Percentiles rank a stretch among this genome's conserved stretches.
Conservation (phyloP, 2,888 invertebrate species). For the Antitype chi region DNA sequence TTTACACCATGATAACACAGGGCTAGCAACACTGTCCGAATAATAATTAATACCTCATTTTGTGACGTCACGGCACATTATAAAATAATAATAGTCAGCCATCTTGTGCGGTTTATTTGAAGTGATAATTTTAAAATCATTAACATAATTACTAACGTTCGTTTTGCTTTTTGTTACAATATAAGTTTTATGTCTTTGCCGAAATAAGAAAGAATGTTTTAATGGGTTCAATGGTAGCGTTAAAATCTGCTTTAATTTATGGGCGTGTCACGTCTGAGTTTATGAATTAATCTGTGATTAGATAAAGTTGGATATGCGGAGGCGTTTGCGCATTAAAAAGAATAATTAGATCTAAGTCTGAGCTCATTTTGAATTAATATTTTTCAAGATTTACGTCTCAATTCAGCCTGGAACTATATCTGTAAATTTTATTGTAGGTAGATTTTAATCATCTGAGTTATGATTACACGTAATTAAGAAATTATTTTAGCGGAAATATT, state of each 20-base stretch:
- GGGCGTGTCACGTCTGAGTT: conserved; percentile 59
- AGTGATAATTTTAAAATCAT: conserved; percentile 68
- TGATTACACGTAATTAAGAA: neutral
- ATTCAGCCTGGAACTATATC: conserved; percentile 42
- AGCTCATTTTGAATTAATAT: conserved; percentile 51
- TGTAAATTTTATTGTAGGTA: conserved; percentile 30
- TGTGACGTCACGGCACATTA: conserved; percentile 72
- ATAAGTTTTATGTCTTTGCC: conserved; percentile 66
- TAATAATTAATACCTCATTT: conserved; percentile 80
- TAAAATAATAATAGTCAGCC: conserved; percentile 66
- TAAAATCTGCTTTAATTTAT: conserved; percentile 58
- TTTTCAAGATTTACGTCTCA: conserved; percentile 54
- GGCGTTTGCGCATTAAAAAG: conserved; percentile 54
- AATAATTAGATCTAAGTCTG: conserved; percentile 44
- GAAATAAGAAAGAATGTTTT: conserved; percentile 61
- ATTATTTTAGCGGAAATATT: neutral
- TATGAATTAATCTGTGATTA: conserved; percentile 62
- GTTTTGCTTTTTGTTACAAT: conserved; percentile 51
- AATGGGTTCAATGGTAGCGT: conserved; percentile 67
- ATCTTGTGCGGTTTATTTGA: conserved; percentile 68
- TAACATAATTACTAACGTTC: conserved; percentile 68
- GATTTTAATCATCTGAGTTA: conserved; percentile 24
- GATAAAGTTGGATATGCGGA: conserved; percentile 44
- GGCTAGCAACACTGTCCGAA: conserved; percentile 77
- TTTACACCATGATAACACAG: conserved; percentile 74